Evolutionary conservation across 2,797 vertebrate species (phyloP), one percentile per base, ranked within the genome.

Genomic region (Argentina silus): DNA sequence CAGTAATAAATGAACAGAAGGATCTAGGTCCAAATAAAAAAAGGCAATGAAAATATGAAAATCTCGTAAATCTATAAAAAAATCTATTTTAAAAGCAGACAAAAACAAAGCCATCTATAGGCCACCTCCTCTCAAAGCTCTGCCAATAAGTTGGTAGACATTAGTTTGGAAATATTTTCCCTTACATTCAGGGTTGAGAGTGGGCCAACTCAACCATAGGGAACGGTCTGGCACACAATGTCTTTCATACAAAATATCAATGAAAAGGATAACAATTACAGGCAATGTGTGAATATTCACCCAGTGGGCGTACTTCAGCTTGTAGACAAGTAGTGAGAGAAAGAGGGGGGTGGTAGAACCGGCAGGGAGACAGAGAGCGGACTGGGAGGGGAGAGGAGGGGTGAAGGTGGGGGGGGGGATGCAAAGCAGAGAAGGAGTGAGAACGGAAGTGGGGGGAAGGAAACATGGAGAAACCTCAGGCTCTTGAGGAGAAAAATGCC

Each of bases 291-390:
- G 80, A 76, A 80, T 75, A 83, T 88, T 83, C 79, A 73, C 78
- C 83, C 83, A 82, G 84, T 91, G 88, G 89, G 88, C 85, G 87
- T 86, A 90, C 83, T 79, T 71, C 66, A 86, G 80, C 79, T 66
- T 80, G 79, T 45, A 53, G 73, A 44, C 27, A 43, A 23, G 14
- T 15, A 72, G 67, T 27, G 57, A 75, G 71, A 36, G 70, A 48
- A 48, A 69, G 62, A 23, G 61, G 2, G 76, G 66, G 69, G 48
- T 23, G 23, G 70, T 67, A 36, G 21, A 11, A 60, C 42, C 69
- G 81, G 78, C 68, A 67, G 77, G 74, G 72, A 81, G 76, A 82
- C 68, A 81, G 78, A 48, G 79, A 82, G 88, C 78, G 79, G 81
- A 77, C 71, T 73, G n/a, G 7, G 80, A 72, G 83, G 75, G 43